phyloP scores from a whole-genome alignment of 2,113 vertebrate genomes.

The Hyperopisus bebe region DNA sequence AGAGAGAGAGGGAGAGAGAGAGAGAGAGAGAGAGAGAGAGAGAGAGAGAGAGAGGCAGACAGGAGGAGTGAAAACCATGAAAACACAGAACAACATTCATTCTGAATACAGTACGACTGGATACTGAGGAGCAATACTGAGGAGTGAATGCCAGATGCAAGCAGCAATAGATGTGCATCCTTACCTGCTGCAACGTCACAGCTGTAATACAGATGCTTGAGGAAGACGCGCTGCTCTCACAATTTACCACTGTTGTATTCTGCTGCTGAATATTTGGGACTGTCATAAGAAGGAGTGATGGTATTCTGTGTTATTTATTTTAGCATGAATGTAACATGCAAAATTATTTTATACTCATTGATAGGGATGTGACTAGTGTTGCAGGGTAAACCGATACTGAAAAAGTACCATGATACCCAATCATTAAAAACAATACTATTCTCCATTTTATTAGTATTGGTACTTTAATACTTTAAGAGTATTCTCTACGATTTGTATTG shows the following conservation, averaged over 20 bases:
- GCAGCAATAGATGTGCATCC: background rate
- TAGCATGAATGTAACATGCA: background rate
- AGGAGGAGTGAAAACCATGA: background rate
- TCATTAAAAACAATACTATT: too few species aligned
- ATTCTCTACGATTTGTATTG: background rate
- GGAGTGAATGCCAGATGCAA: background rate
- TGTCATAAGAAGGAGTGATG: background rate
- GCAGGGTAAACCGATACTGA: too few species aligned
- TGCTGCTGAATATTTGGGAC: background rate
- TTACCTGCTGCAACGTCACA: background rate
- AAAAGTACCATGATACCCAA: too few species aligned
- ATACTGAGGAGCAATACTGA: background rate
- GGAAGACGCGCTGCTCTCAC: background rate
- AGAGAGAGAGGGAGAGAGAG: too few species aligned
- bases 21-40: too few species aligned
- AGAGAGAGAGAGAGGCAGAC: background rate
- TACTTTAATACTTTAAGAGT: too few species aligned
- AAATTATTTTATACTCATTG: background rate
- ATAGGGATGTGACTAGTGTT: background rate
- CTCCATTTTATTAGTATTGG: too few species aligned
- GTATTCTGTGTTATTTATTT: background rate
- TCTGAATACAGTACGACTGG: background rate
- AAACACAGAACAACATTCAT: background rate
- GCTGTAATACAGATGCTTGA: background rate
- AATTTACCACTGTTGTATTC: background rate